phyloP scores from a whole-genome alignment of 1,140 invertebrate species.

The Drosophila lacertosa region DNA sequence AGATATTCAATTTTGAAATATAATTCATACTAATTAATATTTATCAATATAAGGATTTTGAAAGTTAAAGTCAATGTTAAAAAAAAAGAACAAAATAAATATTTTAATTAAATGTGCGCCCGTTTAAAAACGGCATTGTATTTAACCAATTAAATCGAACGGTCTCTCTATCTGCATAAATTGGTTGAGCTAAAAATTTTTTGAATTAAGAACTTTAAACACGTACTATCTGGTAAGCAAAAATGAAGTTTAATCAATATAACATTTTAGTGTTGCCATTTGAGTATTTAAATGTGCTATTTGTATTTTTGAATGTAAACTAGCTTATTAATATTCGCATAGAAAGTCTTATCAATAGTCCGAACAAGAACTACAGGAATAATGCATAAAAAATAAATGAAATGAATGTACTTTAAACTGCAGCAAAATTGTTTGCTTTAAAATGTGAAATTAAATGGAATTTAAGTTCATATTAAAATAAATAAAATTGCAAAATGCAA shows the following conservation, averaged over 20 bases:
- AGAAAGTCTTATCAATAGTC: slow-evolving; percentile 30
- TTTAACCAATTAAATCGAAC: slow-evolving; percentile 13
- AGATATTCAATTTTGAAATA: slow-evolving; percentile 43
- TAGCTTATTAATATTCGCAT: slow-evolving; percentile 34
- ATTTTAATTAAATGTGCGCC: neutral
- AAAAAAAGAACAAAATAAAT: too few species aligned
- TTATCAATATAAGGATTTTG: slow-evolving; percentile 2
- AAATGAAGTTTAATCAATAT: slow-evolving; percentile 1
- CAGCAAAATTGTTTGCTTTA: slow-evolving; percentile 10
- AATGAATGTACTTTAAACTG: slow-evolving; percentile 21
- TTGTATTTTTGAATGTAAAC: slow-evolving; percentile 45
- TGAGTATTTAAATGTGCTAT: slow-evolving; percentile 37
- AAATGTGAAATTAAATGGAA: slow-evolving; percentile 15
- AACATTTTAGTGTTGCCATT: slow-evolving; percentile 37
- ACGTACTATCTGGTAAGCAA: neutral
- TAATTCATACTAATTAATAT: slow-evolving; percentile 37
- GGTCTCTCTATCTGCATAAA: neutral
- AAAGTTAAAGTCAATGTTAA: neutral
- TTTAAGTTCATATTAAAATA: slow-evolving; percentile 32
- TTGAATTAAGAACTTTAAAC: slow-evolving; percentile 1
- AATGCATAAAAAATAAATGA: slow-evolving; percentile 17
- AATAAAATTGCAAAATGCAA: slow-evolving; percentile 24
- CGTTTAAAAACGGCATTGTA: neutral
- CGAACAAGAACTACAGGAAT: slow-evolving; percentile 35
- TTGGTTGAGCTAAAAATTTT: slow-evolving; percentile 5